Evolutionary conservation across 2,888 invertebrate species (phyloP).

Genomic region (Ceraclea dissimilis): DNA sequence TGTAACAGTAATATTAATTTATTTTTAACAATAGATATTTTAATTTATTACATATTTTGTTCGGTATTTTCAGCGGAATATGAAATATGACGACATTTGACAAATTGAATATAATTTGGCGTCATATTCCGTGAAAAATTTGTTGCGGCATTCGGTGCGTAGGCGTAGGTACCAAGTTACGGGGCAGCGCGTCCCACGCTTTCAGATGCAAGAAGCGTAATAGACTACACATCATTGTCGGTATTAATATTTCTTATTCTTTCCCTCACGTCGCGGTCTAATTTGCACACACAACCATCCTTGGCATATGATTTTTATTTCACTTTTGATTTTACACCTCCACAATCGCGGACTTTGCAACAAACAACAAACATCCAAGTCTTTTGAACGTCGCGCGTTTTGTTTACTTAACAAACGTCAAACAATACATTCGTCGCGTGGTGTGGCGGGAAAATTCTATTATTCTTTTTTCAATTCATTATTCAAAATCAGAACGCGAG

Average conservation of each 20-base stretch:
- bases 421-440: not conserved
- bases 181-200: not conserved
- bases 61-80: no score
- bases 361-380: not conserved
- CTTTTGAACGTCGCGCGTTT: slow-evolving; percentile 4
- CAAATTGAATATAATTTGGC: not conserved
- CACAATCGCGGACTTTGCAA: slow-evolving; percentile 13
- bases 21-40: no score
- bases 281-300: slow-evolving; percentile 17
- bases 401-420: not conserved
- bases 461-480: not conserved
- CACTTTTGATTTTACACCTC: slow-evolving; percentile 24
- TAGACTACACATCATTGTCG: not conserved
- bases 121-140: not conserved
- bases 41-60: no score
- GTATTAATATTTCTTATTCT: not conserved
- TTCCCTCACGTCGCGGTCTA: slow-evolving; percentile 23
- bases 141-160: not conserved
- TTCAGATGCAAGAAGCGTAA: not conserved
- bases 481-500: not conserved
- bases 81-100: not conserved
- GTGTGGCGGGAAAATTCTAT: not conserved
- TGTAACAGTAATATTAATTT: no score
- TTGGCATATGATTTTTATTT: slow-evolving; percentile 19
- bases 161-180: not conserved